Percentiles rank a stretch among this genome's conserved stretches.
Conservation (phyloP, 2,888 invertebrate species). For the Pandemis corylana region DNA sequence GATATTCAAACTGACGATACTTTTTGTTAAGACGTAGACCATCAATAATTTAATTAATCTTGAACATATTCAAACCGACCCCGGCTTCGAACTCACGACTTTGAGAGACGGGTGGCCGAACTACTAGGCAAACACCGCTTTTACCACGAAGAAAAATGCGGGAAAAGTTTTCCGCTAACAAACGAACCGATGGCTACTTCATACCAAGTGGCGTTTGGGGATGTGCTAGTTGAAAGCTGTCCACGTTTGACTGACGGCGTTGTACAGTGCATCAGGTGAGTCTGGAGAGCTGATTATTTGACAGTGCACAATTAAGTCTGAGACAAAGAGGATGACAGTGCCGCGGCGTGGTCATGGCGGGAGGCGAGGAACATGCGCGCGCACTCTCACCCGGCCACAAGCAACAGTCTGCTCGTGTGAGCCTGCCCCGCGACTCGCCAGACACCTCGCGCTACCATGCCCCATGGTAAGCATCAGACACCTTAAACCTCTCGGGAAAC, state of each 20-base stretch:
- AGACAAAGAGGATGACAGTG: slow-evolving; percentile 67
- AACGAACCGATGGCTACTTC: background rate
- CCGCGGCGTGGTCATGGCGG: slow-evolving; percentile 56
- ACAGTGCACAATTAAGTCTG: slow-evolving; percentile 65
- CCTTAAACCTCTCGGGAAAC: slow-evolving; percentile 52
- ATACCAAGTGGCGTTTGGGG: background rate
- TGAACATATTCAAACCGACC: too few species aligned
- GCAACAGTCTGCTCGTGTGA: slow-evolving; percentile 83
- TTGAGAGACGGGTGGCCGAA: background rate
- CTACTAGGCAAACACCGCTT: background rate
- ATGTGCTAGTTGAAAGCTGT: background rate
- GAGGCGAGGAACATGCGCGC: slow-evolving; percentile 64
- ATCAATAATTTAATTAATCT: too few species aligned
- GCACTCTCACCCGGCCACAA: slow-evolving; percentile 72
- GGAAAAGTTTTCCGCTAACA: slow-evolving; percentile 7
- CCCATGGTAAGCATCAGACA: slow-evolving; percentile 74
- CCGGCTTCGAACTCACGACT: background rate
- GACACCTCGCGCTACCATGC: slow-evolving; percentile 71
- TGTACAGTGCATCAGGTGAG: background rate
- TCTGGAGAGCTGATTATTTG: slow-evolving; percentile 47
- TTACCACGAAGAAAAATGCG: slow-evolving; percentile 16
- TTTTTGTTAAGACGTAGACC: too few species aligned
- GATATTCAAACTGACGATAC: too few species aligned
- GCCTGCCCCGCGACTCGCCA: slow-evolving; percentile 69
- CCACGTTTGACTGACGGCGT: background rate